Base-by-base conservation (phyloP, 2,113 vertebrate genomes). In the Manacus vitellinus region DNA sequence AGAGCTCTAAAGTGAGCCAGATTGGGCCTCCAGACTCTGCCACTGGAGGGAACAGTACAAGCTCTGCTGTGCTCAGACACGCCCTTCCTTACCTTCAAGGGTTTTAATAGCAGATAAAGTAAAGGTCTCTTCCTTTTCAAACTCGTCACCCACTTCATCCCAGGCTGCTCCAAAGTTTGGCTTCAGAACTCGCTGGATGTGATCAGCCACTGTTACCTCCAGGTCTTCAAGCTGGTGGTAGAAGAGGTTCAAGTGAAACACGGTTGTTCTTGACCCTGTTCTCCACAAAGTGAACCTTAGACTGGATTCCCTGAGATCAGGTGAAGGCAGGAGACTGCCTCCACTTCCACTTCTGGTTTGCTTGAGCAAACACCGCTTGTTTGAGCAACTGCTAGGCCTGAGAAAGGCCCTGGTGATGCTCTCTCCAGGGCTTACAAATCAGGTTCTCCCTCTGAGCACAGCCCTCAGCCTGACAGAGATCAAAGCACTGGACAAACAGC, bases 51-150 rank as follows among this genome's bases (percentile, higher is more conserved):
- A 68, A 65, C 1, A 18, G 30, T 54, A 56, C 16, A n/a, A 71
- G 47, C 39, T 79, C 21, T 47, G 33, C 43, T 47, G 28, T 55
- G 81, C 22, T 68, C 63, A 87, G 47, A 24, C 35, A 51, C 30
- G 14, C 8, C 46, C 91, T 96, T 96, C 65, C 96, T 96, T 96
- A 98, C 98, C 98, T 97, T 98, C 98, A 44, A 98, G 96, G 14
- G 98, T 98, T 97, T 98, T 98, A 95, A 98, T 96, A 71, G 98
- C 97, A 44, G 98, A 98, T 61, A 98, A 96, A 27, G 98, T 98
- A 89, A 98, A 98, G 13, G 98, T 98, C 68, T 98, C 98, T 85
- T 98, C 98, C 78, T 98, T 98, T 94, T 98, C 98, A 91, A 98
- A 98, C 47, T 98, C 98, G 1, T 98, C 98, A 77, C 98, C 98